Base-by-base conservation (phyloP, 2,888 invertebrate species). In the Himalopsyche anomala region DNA sequence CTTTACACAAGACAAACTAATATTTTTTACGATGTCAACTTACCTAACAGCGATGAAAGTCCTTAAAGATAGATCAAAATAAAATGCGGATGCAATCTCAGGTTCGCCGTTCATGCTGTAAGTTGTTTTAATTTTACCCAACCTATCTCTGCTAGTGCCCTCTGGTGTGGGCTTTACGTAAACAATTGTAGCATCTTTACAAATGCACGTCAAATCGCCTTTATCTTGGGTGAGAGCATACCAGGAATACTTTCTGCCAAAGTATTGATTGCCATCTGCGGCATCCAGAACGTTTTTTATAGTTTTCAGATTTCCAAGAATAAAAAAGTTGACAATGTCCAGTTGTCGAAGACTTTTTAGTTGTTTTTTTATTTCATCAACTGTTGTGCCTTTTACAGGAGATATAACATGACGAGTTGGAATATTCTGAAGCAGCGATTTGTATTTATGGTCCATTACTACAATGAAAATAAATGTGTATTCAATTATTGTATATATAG, bases 391-490 rank as follows among this genome's bases (percentile, higher is more conserved):
- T 89, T 94, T 94, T 0, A 94, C 92, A 9, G 94, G 94, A 5
- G 96, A 95, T 88, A 98, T 98, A 1, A 98, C 96, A 91, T 98
- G 98, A 12, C 98, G 94, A 0, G 98, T 97, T 8, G 98, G 97
- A 85, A 98, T 96, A 90, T 98, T 98, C 91, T 97, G 96, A 56
- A 98, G 93, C 11, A 98, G 92, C 12, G 97, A 96, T 91, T 98
- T 98, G 91, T 98, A 98, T 91, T 98, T 98, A 92, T 98, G 97
- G 90, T 98, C 97, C 96, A 98, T 97, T 15, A 97, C 96, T 96
- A 92, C 11, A 90, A 69, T 51, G 5, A 51, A 85, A 62, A 81
- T 51, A n/a, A 80, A 80, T 17, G 51, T 45, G n/a, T 74, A 12
- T 28, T 19, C 12, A 74, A 36, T 28, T 15, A 12, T n/a, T 69